These are phyloP conservation scores for Chrysodeixis includens DNA, from an alignment of 2,888 invertebrate species.

Conservation along the genomic window DNA sequence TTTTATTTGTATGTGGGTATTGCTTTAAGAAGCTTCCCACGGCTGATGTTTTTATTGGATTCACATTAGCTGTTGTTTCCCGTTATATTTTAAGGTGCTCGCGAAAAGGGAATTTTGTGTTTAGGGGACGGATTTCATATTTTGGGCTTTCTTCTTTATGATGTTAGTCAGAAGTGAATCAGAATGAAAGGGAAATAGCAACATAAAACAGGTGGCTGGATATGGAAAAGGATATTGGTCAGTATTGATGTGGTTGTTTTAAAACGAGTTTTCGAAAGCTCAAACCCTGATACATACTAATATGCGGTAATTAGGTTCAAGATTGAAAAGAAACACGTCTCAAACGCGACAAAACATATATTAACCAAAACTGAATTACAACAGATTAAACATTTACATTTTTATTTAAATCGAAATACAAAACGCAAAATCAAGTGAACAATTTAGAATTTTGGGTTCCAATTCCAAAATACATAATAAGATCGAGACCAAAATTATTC, in stretches of 20 bases:
- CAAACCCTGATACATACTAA: too few relatives aligned
- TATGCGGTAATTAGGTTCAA: not conserved
- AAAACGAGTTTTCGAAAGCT: too few relatives aligned
- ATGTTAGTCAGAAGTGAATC: too few relatives aligned
- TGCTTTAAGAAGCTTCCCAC: not conserved
- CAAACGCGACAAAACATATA: conserved; percentile 1
- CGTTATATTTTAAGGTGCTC: not conserved
- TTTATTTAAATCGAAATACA: not conserved
- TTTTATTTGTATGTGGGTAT: conserved; percentile 21
- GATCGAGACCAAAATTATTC: conserved; percentile 4
- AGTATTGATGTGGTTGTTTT: too few relatives aligned
- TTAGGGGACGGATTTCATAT: too few relatives aligned
- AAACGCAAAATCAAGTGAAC: not conserved
- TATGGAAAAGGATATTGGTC: too few relatives aligned
- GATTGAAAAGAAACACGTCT: not conserved
- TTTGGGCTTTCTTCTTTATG: too few relatives aligned
- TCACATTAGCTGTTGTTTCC: not conserved
- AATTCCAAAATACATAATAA: not conserved
- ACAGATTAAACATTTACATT: not conserved
- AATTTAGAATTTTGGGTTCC: conserved; percentile 1
- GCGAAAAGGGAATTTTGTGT: not conserved
- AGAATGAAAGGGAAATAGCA: too few relatives aligned
- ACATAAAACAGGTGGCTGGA: too few relatives aligned
- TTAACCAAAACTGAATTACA: not conserved
- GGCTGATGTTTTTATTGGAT: not conserved